A percentile compares a stretch with the other conserved stretches of the same genome.
Evolutionary conservation across 2,888 invertebrate genomes (phyloP).

Genomic region (Acanthacorydalis orientalis): DNA sequence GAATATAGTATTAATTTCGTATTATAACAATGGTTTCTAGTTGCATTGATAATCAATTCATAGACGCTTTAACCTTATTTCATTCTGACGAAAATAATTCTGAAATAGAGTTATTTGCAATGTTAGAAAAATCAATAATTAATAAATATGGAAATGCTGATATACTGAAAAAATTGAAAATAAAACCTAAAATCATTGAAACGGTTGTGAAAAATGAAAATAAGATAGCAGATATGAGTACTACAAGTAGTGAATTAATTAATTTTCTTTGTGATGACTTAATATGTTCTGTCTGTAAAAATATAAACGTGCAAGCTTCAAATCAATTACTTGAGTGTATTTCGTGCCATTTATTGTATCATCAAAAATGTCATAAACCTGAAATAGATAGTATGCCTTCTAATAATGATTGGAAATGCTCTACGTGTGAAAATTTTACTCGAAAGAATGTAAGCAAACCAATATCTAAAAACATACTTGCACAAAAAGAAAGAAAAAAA

Average conservation of each 20-base stretch:
- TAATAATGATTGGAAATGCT: too few relatives aligned
- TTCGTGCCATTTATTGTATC: constrained; percentile 36
- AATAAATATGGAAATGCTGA: constrained; percentile 1
- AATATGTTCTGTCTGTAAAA: constrained; percentile 20
- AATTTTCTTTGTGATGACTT: background rate
- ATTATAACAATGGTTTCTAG: too few relatives aligned
- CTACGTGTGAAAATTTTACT: too few relatives aligned
- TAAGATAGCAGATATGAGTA: background rate
- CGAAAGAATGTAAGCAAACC: too few relatives aligned
- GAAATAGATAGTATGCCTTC: too few relatives aligned
- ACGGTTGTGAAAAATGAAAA: background rate
- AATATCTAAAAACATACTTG: too few relatives aligned
- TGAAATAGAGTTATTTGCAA: too few relatives aligned
- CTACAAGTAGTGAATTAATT: background rate
- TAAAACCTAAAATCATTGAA: background rate
- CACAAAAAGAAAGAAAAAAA: too few relatives aligned
- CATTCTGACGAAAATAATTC: too few relatives aligned
- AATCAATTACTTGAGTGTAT: constrained; percentile 37
- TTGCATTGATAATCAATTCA: too few relatives aligned
- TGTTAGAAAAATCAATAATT: background rate
- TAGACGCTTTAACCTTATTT: too few relatives aligned
- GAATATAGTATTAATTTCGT: too few relatives aligned
- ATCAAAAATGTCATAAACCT: constrained; percentile 38
- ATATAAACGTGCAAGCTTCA: constrained; percentile 24
- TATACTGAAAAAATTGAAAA: background rate